Conservation (phyloP, 2,113 vertebrate genomes). For the Abramis brama region DNA sequence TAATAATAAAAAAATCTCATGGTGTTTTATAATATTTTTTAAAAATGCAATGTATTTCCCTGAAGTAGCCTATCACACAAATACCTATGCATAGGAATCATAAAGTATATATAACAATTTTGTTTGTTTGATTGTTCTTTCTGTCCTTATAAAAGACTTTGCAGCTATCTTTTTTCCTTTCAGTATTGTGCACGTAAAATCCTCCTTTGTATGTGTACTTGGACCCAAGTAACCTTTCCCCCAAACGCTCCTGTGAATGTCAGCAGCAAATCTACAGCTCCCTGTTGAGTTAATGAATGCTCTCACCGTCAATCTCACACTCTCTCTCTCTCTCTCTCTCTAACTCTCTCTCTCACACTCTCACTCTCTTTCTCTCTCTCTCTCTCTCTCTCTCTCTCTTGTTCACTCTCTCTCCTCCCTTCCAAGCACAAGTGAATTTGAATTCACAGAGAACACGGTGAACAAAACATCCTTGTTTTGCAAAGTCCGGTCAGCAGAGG, state of each 20-base stretch:
- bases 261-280: background rate
- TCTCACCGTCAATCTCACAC: slow-evolving; percentile 1
- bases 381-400: background rate
- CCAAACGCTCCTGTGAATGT: background rate
- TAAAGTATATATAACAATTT: background rate
- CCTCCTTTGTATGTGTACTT: background rate
- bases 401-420: background rate
- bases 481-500: background rate
- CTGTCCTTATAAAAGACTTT: background rate
- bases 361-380: background rate
- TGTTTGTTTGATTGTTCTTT: background rate
- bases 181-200: background rate
- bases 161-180: background rate
- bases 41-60: background rate
- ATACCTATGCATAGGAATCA: background rate
- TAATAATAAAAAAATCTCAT: no score
- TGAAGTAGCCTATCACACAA: background rate
- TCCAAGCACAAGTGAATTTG: background rate
- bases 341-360: background rate
- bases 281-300: slow-evolving; percentile 11
- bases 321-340: slow-evolving; percentile 9
- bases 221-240: slow-evolving; percentile 8
- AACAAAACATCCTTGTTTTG: background rate
- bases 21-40: background rate
- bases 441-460: slow-evolving; percentile 39